Evolutionary conservation across 2,113 vertebrate species (phyloP).

Genomic region (Lipophrys pholis): DNA sequence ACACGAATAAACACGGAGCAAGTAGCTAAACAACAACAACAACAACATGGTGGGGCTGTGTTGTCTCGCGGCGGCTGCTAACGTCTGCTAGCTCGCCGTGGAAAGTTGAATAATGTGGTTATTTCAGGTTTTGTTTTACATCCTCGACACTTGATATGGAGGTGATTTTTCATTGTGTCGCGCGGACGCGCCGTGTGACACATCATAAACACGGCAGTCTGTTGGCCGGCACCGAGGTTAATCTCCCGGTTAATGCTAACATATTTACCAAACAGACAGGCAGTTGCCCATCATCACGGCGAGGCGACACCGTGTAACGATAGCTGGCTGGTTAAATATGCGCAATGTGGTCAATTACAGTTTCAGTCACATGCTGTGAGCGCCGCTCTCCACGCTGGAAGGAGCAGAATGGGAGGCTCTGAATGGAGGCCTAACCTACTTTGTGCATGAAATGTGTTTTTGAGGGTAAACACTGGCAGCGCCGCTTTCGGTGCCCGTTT

Average conservation of each 20-base stretch:
- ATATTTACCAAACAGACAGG: conserved; percentile 66
- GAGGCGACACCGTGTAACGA: conserved; percentile 5
- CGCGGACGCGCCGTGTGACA: fast-evolving
- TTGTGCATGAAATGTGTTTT: conserved; percentile 67
- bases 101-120: conserved; percentile 38
- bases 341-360: conserved; percentile 39
- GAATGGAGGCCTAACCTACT: conserved; percentile 53
- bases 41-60: conserved; percentile 69
- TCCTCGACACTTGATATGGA: neutral
- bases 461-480: conserved; percentile 71
- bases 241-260: conserved; percentile 36
- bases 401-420: conserved; percentile 2
- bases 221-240: conserved; percentile 10
- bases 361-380: conserved; percentile 8
- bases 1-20: conserved; percentile 14
- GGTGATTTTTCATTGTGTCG: fast-evolving
- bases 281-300: neutral
- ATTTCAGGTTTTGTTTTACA: neutral
- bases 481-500: conserved; percentile 48
- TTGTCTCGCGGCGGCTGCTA: conserved; percentile 55
- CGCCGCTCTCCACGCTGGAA: conserved; percentile 14
- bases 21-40: conserved; percentile 57
- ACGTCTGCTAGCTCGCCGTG: conserved; percentile 30
- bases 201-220: neutral
- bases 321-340: conserved; percentile 18